Base-by-base conservation (phyloP, 2,113 vertebrate species). In the zebrafish (Danio rerio) region DNA sequence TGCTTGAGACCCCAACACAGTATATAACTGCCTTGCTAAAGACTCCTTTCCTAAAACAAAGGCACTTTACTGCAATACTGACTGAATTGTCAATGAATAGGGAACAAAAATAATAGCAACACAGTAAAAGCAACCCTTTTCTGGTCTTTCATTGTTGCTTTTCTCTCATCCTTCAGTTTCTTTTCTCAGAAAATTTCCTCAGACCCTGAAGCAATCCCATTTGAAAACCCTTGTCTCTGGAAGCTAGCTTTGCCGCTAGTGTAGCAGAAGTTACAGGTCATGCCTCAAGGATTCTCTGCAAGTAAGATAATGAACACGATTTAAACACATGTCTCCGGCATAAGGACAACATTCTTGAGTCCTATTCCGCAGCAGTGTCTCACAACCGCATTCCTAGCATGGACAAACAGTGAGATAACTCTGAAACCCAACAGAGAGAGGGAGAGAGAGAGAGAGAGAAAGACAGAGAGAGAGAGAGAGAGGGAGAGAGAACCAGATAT, bases 351-450 rank as follows among this genome's bases (percentile, higher is more conserved):
- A 77, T 77, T 50, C 73, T 75, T 31, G 58, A 11, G 74, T 62
- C 43, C 21, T 40, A 9, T 75, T 42, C 74, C 62, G 43, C 74
- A 49, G 58, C 65, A 45, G 65, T 18, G 76, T 43, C 76, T 78
- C 76, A 40, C 20, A 65, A 42, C 10, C 61, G 53, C 62, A 79
- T 66, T 66, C 76, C 59, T 42, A 79, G 76, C 47, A 18, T 79
- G 16, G 53, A 20, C 47, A 66, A 79, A 20, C 76, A 43, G 31
- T 43, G 62, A 66, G 58, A 63, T 50, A 77, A 40, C 47, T 15
- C 78, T 42, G 16, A 20, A 53, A 73, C 49, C 31, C 31, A 62
- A 62, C 20, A 18, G 7, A 13, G 42, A 62, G 15, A 50, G 18
- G 45, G 5, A 45, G 15, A 31, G 20, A 45, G 42, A 43, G 7